Conservation (phyloP, 2,797 vertebrate genomes). For the Cygnus olor region DNA sequence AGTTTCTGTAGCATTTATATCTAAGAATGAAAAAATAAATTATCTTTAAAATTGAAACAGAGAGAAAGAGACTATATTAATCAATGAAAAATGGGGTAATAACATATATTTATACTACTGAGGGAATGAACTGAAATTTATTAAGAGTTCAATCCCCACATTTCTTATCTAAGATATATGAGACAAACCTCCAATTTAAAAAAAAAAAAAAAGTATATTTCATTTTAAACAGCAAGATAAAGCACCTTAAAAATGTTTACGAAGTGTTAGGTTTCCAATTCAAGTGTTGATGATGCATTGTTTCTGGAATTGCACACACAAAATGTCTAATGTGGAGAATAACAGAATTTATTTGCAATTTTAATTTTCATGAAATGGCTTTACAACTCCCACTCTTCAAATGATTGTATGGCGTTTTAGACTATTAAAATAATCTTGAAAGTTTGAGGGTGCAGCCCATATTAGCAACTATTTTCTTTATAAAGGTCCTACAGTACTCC, state of each 20-base stretch:
- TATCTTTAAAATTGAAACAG: conserved; percentile 62
- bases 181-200: conserved; percentile 22
- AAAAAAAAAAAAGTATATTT: neutral
- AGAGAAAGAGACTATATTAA: conserved; percentile 48
- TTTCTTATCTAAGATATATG: conserved; percentile 9
- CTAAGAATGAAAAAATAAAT: conserved; percentile 70
- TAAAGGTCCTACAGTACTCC: conserved; percentile 77
- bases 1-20: conserved; percentile 84
- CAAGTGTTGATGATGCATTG: conserved; percentile 51
- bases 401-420: conserved; percentile 75
- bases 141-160: conserved; percentile 34
- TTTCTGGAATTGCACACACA: conserved; percentile 76
- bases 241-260: conserved; percentile 50
- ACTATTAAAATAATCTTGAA: conserved; percentile 72
- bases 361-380: conserved; percentile 77
- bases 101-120: conserved; percentile 25
- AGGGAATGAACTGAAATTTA: conserved; percentile 31
- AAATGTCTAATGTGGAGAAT: conserved; percentile 72
- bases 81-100: conserved; percentile 23
- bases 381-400: conserved; percentile 70
- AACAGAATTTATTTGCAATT: conserved; percentile 78
- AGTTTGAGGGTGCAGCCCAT: conserved; percentile 71
- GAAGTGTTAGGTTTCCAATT: conserved; percentile 48
- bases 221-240: neutral
- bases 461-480: conserved; percentile 76